Evolutionary conservation across 2,113 vertebrate species (phyloP), one percentile per base, ranked within the genome.

Genomic region (Orientallactaga bullata): DNA sequence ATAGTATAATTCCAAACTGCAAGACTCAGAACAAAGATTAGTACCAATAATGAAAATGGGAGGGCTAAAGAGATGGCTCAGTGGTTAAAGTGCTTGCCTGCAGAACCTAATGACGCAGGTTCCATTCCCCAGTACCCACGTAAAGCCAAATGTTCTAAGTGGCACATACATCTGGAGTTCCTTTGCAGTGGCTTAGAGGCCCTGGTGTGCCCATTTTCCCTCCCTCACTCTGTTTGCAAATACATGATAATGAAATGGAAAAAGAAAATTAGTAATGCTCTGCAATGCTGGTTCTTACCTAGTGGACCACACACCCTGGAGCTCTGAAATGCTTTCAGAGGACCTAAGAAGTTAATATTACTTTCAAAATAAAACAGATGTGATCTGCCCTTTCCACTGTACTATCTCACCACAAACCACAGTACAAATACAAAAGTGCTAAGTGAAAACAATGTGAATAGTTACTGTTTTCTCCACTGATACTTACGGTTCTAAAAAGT

Each of bases 1-100:
- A 81, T 0, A 88, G 60, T 60, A 37, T 80, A 74, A 39, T 94
- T 84, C 20, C 71, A 94, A 32, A 60, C 79, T 72, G 65, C 88
- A 90, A 94, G 55, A 30, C 61, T 73, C 8, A 24, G 12, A 91
- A 82, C 20, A 87, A 91, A 87, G 69, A 39, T 47, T 37, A 93
- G 58, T 42, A 93, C 9, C 30, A 60, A 42, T 42, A 74, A 85
- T 55, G 55, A 83, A 65, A 92, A 92, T 28, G 10, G 12, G 42
- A 47, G 42, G 8, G 42, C 42, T 47, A 8, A 8, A 47, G 42
- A 47, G 42, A 47, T 47, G 42, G 42, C 42, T 47, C 42, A 47
- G 42, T 47, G 42, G 42, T 47, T 47, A 47, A 47, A 47, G 42
- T 47, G 42, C 42, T 47, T 47, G 42, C 42, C 42, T 47, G 42